Conservation (phyloP, 1,140 invertebrate species). For the Diorhabda sublineata region DNA sequence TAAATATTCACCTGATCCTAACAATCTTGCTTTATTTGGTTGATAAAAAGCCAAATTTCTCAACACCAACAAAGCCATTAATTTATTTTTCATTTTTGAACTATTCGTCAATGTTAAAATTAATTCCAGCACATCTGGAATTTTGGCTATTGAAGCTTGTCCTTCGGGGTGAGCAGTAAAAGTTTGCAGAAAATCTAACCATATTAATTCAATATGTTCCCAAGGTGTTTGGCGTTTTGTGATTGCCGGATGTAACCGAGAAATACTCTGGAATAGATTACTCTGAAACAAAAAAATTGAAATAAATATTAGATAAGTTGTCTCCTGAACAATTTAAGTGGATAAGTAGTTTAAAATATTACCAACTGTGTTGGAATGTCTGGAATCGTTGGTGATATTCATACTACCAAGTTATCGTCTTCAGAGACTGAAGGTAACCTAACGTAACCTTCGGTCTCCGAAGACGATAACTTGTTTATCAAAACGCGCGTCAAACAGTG, state of each 20-base stretch:
- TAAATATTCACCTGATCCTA: constrained; percentile 39
- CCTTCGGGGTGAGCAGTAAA: constrained; percentile 48
- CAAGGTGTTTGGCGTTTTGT: constrained; percentile 47
- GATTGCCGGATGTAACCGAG: constrained; percentile 46
- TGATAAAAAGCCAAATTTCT: constrained; percentile 46
- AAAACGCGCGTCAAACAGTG: too few relatives aligned
- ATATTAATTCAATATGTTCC: constrained; percentile 44
- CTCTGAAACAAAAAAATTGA: constrained; percentile 35
- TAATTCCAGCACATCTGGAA: constrained; percentile 38
- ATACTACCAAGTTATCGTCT: too few relatives aligned
- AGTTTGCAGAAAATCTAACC: constrained; percentile 50
- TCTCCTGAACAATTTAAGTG: too few relatives aligned
- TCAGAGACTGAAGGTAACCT: too few relatives aligned
- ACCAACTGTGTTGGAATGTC: too few relatives aligned
- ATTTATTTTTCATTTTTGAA: constrained; percentile 31
- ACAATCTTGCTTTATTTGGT: constrained; percentile 42
- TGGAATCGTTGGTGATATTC: too few relatives aligned
- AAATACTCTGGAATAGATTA: constrained; percentile 46
- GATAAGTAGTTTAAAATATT: too few relatives aligned
- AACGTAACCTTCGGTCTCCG: too few relatives aligned
- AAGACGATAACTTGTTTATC: too few relatives aligned
- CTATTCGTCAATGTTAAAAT: constrained; percentile 35
- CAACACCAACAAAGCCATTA: constrained; percentile 38
- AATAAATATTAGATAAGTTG: too few relatives aligned
- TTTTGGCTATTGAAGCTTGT: constrained; percentile 38